Evolutionary conservation across 2,888 invertebrate genomes (phyloP).

Genomic region (Xylophagus ater): DNA sequence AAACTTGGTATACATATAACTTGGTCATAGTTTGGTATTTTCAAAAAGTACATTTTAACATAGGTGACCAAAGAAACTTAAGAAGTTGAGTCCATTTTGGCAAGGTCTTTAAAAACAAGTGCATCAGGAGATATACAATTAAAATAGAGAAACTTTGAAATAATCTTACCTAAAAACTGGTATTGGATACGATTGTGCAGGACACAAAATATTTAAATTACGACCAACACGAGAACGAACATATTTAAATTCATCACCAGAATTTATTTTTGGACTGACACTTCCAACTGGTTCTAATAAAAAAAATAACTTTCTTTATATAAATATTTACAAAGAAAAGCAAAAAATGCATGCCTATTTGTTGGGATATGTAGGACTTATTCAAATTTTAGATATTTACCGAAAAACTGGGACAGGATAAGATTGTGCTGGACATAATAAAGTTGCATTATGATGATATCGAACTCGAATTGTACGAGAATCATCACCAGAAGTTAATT

Average conservation of each 20-base stretch:
- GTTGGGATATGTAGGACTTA: constrained; percentile 19
- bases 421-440: constrained; percentile 54
- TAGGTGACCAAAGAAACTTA: too few relatives aligned
- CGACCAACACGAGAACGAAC: constrained; percentile 40
- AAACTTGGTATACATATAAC: too few relatives aligned
- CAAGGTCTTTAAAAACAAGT: too few relatives aligned
- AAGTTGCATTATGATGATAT: constrained; percentile 41
- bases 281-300: constrained; percentile 43
- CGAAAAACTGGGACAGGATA: constrained; percentile 63
- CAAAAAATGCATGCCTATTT: constrained; percentile 13
- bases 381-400: too few relatives aligned
- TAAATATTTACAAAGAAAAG: background rate
- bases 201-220: constrained; percentile 56
- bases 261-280: constrained; percentile 55
- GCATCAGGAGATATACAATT: too few relatives aligned
- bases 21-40: too few relatives aligned
- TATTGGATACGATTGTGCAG: constrained; percentile 65
- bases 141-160: too few relatives aligned
- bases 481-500: constrained; percentile 49
- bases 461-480: constrained; percentile 29
- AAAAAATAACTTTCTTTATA: constrained; percentile 16
- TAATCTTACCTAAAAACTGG: constrained; percentile 56
- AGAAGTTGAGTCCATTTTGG: too few relatives aligned
- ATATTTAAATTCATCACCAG: constrained; percentile 52
- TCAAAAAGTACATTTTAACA: too few relatives aligned